Conservation (phyloP, 2,888 invertebrate genomes). For the Drosophila fungiperda region DNA sequence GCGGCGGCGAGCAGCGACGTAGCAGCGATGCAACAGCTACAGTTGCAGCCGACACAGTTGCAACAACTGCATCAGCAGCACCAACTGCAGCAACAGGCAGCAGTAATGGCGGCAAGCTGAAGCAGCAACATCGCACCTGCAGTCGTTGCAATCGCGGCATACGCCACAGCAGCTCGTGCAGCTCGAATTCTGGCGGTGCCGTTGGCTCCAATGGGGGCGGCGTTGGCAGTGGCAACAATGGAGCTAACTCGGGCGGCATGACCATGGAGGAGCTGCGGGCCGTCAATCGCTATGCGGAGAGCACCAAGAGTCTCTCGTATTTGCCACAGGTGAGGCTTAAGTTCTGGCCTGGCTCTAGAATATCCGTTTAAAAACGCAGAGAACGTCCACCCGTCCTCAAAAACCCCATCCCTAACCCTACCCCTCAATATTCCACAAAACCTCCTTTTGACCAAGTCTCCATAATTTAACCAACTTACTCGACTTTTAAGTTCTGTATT, state of each 20-base stretch:
- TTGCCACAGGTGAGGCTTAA: slow-evolving; percentile 92
- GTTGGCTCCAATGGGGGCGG: slow-evolving; percentile 66
- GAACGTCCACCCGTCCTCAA: not conserved
- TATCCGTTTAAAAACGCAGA: slow-evolving; percentile 81
- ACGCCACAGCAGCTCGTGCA: slow-evolving; percentile 86
- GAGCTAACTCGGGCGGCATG: slow-evolving; percentile 85
- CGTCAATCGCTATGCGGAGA: slow-evolving; percentile 95
- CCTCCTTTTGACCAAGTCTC: not conserved
- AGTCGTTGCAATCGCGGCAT: slow-evolving; percentile 84
- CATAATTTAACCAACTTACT: slow-evolving; percentile 38
- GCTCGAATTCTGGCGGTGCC: slow-evolving; percentile 86
- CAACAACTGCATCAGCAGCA: slow-evolving; percentile 3
- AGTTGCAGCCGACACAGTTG: slow-evolving; percentile 22
- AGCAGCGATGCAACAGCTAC: slow-evolving; percentile 35
- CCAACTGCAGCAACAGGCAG: slow-evolving; percentile 13
- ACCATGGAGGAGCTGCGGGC: slow-evolving; percentile 93
- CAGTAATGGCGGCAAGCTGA: slow-evolving; percentile 50
- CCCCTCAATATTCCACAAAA: not conserved
- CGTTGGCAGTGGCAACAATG: slow-evolving; percentile 81
- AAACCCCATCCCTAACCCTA: not conserved
- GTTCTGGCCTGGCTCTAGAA: slow-evolving; percentile 84
- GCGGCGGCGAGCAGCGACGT: slow-evolving; percentile 58
- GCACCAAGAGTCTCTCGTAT: slow-evolving; percentile 95
- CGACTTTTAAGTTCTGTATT: slow-evolving; percentile 64
- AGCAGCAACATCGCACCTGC: slow-evolving; percentile 75